Evolutionary conservation across 2,797 vertebrate genomes (phyloP), one percentile per base, ranked within the genome.

Genomic region (Poecilia gillii): DNA sequence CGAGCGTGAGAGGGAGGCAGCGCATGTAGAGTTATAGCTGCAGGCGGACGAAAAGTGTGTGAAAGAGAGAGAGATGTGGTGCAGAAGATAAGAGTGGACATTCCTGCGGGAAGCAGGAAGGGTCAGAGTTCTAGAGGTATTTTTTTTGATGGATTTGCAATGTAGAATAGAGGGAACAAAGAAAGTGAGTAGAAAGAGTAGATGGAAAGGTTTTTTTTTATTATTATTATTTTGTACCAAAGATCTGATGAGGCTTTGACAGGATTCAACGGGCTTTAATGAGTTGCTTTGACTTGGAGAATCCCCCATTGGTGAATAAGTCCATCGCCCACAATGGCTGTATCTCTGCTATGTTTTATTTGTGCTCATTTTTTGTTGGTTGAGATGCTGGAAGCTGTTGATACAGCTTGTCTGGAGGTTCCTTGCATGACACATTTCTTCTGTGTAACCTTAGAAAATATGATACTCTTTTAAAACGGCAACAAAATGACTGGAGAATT

Each of bases 181-280:
- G 91, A 79, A 94, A 88, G 92, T 93, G 87, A 85, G 81, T 90
- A 85, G 85, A 91, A 88, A 81, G 90, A 88, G 81, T 91, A 85
- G 78, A 85, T 75, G 81, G 81, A 83, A 92, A 73, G 92, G 33
- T 1, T 31, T 93, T 89, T 78, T 89, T 16, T 49, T 25, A 3
- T 45, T 14, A 0, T 51, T 51, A 16, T 28, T 81, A 75, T 87
- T 86, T 87, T 47, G 81, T 87, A 84, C 92, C 93, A 94, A 94
- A 94, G 91, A 93, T 85, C 77, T 77, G 74, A 81, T 85, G 74
- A 84, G 88, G 89, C 77, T 88, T 90, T 87, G 89, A 86, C 43
- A 72, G 46, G 75, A 76, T 74, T 89, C 62, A 77, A 43, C 51
- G 82, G 75, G 82, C 46, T 80, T 72, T 71, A 45, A 62, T 49